Evolutionary conservation across 2,797 vertebrate genomes (phyloP), one percentile per base, ranked within the genome.

Genomic region (Pagetopsis macropterus): DNA sequence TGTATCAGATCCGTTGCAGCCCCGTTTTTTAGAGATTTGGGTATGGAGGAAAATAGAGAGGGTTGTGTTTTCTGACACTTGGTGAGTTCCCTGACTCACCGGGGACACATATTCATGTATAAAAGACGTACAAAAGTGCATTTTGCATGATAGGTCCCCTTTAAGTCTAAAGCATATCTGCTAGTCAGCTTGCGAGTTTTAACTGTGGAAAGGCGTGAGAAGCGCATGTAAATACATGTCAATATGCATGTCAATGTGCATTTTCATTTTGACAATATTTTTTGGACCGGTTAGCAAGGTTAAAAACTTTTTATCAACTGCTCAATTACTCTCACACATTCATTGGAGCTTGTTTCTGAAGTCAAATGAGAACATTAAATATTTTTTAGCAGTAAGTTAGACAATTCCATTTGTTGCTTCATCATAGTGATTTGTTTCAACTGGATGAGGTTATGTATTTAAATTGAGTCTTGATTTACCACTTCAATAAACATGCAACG

Each of bases 401-500:
- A 23, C 71, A 56, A 54, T 71, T 31, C 69, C 17, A 74, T 49
- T 5, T 65, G 31, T 57, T 70, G 55, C 50, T 49, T 62, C 51
- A 62, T 55, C 13, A n/a, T 68, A 64, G 31, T 65, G 52, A 74
- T 78, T 43, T 37, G 40, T 68, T 75, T 60, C 33, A 52, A 69
- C 73, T 76, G 1, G 73, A 45, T 46, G 45, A 55, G 19, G 46
- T 41, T 52, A 43, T 13, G 27, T 58, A 10, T 27, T 75, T 58
- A 71, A 74, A 72, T 62, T 9, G 17, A 21, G 50, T 31, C 33
- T 69, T 67, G 65, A 70, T 83, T 85, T 73, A 78, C 16, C 58
- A 73, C 79, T 67, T 66, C 61, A 62, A 60, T 67, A 84, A 75
- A 70, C 31, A 72, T 54, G 52, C 50, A 43, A 59, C n/a, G 3